phyloP scores from a whole-genome alignment of 2,797 vertebrate genomes.

The Leontocebus nigricollis region DNA sequence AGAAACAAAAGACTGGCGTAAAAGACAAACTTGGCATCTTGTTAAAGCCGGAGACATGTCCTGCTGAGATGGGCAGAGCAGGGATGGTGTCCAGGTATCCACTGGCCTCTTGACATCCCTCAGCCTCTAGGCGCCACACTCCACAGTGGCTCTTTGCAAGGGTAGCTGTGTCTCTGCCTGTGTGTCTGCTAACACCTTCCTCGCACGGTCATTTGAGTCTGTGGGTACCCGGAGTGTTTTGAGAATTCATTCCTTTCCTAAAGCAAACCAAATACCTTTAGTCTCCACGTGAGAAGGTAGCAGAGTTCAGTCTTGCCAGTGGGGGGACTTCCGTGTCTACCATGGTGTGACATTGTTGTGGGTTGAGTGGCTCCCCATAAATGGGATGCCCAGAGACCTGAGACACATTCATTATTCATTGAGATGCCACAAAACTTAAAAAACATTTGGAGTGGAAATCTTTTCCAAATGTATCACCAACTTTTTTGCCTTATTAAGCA shows the following conservation, averaged over 20 bases:
- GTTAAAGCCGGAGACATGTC: neutral
- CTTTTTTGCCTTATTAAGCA: neutral
- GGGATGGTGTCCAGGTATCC: neutral
- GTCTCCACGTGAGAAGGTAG: neutral
- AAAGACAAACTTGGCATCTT: neutral
- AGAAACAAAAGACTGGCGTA: neutral
- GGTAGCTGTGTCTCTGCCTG: too few relatives aligned
- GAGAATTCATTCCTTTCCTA: neutral
- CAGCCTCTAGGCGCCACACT: too few relatives aligned
- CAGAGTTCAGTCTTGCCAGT: neutral
- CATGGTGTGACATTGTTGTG: neutral
- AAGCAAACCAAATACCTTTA: neutral
- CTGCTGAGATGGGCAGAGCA: neutral
- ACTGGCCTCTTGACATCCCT: neutral
- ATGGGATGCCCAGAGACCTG: neutral
- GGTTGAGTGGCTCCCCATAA: neutral
- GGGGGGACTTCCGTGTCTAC: neutral
- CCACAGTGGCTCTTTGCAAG: neutral
- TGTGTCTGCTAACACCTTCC: neutral
- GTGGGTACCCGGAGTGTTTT: neutral
- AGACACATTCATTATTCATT: neutral
- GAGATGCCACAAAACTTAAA: neutral
- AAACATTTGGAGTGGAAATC: neutral
- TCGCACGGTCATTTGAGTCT: rapidly evolving
- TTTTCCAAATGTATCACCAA: neutral